phyloP scores from a whole-genome alignment of 2,113 vertebrate species.

The Rostratula benghalensis region DNA sequence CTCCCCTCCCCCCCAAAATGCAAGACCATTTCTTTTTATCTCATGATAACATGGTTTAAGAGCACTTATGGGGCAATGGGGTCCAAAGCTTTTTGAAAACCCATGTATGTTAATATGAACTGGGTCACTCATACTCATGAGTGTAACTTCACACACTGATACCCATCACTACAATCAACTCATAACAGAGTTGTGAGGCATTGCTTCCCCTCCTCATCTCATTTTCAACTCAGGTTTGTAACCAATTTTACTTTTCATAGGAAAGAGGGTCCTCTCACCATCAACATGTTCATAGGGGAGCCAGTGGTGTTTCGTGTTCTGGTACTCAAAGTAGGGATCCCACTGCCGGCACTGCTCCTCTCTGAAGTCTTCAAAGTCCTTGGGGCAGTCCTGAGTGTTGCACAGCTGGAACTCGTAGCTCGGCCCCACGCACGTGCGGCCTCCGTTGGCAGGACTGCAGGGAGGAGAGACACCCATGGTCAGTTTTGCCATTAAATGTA shows the following conservation, averaged over 20 bases:
- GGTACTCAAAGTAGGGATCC: slow-evolving; percentile 87
- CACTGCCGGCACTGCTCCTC: slow-evolving; percentile 90
- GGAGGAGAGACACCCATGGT: background rate
- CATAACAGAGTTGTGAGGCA: background rate
- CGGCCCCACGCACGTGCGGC: slow-evolving; percentile 85
- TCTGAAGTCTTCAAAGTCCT: slow-evolving; percentile 85
- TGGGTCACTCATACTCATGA: background rate
- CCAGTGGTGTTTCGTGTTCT: slow-evolving; percentile 90
- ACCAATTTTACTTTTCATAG: background rate
- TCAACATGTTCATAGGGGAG: slow-evolving; percentile 93
- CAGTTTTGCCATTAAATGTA: background rate
- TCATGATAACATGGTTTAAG: background rate
- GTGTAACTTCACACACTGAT: too few species aligned
- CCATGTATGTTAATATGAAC: background rate
- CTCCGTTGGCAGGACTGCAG: slow-evolving; percentile 89
- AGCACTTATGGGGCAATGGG: background rate
- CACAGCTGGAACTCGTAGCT: slow-evolving; percentile 93
- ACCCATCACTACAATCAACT: background rate
- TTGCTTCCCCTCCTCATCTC: background rate
- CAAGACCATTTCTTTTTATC: background rate
- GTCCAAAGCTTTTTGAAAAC: background rate
- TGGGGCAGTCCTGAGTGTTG: slow-evolving; percentile 87
- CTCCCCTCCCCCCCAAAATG: too few species aligned
- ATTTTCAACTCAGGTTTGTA: background rate
- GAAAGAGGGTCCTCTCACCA: slow-evolving; percentile 72